Base-by-base conservation (phyloP, 2,797 vertebrate genomes). In the Xerus rutilus region DNA sequence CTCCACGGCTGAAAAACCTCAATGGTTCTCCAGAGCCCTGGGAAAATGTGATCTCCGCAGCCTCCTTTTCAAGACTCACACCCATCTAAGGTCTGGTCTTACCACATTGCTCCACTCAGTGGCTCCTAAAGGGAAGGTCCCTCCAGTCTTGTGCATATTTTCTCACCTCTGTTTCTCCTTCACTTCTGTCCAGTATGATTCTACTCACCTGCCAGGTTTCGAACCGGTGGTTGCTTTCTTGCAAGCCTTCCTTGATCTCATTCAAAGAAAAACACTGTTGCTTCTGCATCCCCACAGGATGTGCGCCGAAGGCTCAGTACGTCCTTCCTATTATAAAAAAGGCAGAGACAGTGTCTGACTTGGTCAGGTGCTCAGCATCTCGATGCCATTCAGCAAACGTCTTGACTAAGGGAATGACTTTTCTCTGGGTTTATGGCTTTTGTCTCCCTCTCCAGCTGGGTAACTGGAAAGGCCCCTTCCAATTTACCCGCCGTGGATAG, bases 211-310 rank as follows among this genome's bases (percentile, higher is more conserved):
- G 30, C 23, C 5, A 69, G 74, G 45, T 57, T 47, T 79, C 54
- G 77, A 87, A 92, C 59, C 69, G 54, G 35, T 72, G 30, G 20
- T 57, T 64, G 65, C 59, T 92, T 96, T 74, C 65, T 83, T 70
- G 76, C 83, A 89, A 93, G 77, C 1, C 25, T 96, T 86, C 85
- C 86, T 95, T 86, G 35, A 95, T 92, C 67, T 93, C 65, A 65
- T 62, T 93, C 62, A 92, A 39, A 92, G 78, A 47, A 93, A 97
- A 88, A 43, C 4, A 7, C 32, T 25, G 8, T 77, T 43, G 10
- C 54, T 86, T 86, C 70, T 72, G 54, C 52, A 76, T 35, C 62
- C 70, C 54, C 18, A 9, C 32, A 62, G 76, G 87, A 59, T 45
- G 65, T 43, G 54, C 67, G 14, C 73, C 39, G 83, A 69, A 91